These are phyloP conservation scores for Coleophora flavipennella DNA, from an alignment of 2,888 invertebrate genomes.

Conservation along the genomic window DNA sequence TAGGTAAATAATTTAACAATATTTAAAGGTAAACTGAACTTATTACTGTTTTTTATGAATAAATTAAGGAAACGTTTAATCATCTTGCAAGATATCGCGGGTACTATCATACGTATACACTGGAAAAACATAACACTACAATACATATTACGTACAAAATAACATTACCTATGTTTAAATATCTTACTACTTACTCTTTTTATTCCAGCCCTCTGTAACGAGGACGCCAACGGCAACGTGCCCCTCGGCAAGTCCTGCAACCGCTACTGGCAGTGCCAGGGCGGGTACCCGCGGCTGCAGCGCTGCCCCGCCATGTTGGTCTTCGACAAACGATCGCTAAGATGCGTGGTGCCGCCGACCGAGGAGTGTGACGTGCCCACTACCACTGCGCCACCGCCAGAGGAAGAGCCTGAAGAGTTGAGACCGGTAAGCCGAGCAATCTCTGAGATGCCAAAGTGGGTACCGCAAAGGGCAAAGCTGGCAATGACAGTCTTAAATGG, in stretches of 20 bases:
- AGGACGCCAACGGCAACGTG: slow-evolving; percentile 92
- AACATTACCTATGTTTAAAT: no score
- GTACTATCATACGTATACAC: no score
- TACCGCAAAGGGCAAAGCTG: no score
- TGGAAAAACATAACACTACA: no score
- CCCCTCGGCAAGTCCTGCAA: slow-evolving; percentile 94
- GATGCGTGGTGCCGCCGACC: slow-evolving; percentile 91
- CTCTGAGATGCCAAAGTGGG: no score
- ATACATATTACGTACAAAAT: no score
- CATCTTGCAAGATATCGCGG: no score
- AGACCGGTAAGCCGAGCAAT: slow-evolving; percentile 34
- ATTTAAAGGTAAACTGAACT: no score
- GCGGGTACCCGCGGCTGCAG: slow-evolving; percentile 92
- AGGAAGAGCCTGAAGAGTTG: slow-evolving; percentile 56
- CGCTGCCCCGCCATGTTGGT: slow-evolving; percentile 93
- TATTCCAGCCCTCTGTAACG: slow-evolving; percentile 87
- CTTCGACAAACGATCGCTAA: slow-evolving; percentile 85
- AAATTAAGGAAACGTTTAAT: no score
- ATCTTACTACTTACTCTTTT: neutral
- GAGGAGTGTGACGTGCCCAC: slow-evolving; percentile 91
- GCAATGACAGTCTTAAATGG: no score
- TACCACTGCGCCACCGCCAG: slow-evolving; percentile 77
- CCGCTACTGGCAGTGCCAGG: slow-evolving; percentile 95
- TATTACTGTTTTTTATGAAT: no score
- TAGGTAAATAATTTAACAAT: no score